Conservation (phyloP, 2,113 vertebrate species). For the Eonycteris spelaea region DNA sequence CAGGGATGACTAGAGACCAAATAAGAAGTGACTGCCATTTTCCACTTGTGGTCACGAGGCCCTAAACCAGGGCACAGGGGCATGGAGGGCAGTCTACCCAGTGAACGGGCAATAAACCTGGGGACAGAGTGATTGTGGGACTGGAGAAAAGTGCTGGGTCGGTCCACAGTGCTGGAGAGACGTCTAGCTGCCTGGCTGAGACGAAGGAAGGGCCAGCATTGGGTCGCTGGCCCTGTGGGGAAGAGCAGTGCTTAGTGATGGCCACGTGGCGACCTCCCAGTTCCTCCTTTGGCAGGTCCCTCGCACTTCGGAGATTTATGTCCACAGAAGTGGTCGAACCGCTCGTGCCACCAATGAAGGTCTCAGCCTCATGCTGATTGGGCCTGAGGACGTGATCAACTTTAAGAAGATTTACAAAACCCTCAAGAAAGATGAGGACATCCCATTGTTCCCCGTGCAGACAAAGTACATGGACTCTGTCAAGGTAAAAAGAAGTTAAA, state of each 20-base stretch:
- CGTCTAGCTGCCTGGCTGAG: neutral
- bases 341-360: conserved; percentile 93
- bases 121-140: neutral
- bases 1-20: neutral
- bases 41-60: neutral
- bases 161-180: neutral
- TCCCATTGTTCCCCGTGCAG: conserved; percentile 92
- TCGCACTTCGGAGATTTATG: conserved; percentile 93
- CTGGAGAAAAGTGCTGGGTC: neutral
- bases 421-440: conserved; percentile 91
- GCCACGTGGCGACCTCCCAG: neutral
- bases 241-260: neutral
- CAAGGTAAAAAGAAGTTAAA: conserved; percentile 85
- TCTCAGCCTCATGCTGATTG: conserved; percentile 92
- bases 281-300: conserved; percentile 86
- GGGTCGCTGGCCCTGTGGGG: neutral
- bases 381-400: conserved; percentile 93
- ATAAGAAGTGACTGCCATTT: neutral
- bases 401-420: conserved; percentile 94
- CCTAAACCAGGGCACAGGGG: neutral
- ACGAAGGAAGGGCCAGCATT: no score
- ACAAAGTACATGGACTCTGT: conserved; percentile 89
- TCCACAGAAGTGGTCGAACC: conserved; percentile 95
- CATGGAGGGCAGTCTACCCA: neutral
- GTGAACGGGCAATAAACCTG: neutral